Evolutionary conservation across 2,888 invertebrate species (phyloP).

Genomic region (Platyscelio sp.): DNA sequence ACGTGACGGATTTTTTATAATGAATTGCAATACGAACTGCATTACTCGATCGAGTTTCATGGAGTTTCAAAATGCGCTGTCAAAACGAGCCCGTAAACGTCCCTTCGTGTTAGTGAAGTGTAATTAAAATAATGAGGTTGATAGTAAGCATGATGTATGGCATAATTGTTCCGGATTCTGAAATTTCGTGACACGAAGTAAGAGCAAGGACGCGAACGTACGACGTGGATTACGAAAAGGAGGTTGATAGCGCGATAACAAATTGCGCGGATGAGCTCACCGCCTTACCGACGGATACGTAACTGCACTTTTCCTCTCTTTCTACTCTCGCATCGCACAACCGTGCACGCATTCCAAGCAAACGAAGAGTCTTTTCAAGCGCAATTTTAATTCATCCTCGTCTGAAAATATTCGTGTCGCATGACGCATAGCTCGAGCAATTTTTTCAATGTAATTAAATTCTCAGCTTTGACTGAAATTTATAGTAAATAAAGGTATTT

Average conservation of each 20-base stretch:
- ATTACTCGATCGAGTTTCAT: neutral
- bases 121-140: constrained; percentile 62
- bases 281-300: constrained; percentile 66
- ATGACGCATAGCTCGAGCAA: constrained; percentile 23
- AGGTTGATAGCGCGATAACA: constrained; percentile 68
- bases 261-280: constrained; percentile 68
- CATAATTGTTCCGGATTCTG: constrained; percentile 58
- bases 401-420: constrained; percentile 57
- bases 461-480: no score
- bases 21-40: no score
- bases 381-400: constrained; percentile 53
- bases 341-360: constrained; percentile 55
- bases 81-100: constrained; percentile 4
- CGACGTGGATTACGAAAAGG: constrained; percentile 61
- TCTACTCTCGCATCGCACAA: constrained; percentile 39
- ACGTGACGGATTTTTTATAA: no score
- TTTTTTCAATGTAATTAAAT: neutral
- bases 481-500: neutral
- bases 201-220: constrained; percentile 60
- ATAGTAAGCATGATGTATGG: constrained; percentile 43
- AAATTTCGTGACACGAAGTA: constrained; percentile 59
- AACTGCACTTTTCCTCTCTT: constrained; percentile 53
- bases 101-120: constrained; percentile 23
- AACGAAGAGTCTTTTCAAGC: constrained; percentile 50
- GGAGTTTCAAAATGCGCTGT: constrained; percentile 11